These are phyloP conservation scores for Oenanthe melanoleuca DNA, from an alignment of 2,113 vertebrate species.

Conservation along the genomic window DNA sequence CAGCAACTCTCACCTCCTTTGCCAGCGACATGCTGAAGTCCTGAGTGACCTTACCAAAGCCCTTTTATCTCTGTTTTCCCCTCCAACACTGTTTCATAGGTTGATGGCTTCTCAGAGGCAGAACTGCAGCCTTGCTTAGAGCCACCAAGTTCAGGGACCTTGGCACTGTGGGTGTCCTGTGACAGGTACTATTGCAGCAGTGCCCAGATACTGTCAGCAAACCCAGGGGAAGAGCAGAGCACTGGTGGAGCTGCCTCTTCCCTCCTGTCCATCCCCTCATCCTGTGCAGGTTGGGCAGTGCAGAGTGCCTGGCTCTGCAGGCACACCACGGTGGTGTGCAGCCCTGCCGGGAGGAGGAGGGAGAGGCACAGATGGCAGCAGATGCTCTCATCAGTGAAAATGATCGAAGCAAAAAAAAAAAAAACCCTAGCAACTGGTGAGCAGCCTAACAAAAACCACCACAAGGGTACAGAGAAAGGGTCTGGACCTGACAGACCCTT, in stretches of 20 bases:
- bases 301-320: background rate
- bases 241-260: background rate
- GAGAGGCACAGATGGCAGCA: constrained; percentile 63
- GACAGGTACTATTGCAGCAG: rapidly evolving
- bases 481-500: background rate
- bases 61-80: background rate
- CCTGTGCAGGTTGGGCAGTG: background rate
- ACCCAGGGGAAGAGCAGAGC: background rate
- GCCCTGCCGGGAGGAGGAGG: background rate
- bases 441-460: constrained; percentile 35
- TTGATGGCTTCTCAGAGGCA: background rate
- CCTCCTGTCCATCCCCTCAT: background rate
- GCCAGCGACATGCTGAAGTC: background rate
- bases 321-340: rapidly evolving
- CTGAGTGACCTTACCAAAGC: background rate
- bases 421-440: constrained; percentile 43
- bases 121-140: background rate
- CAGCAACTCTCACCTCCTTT: background rate
- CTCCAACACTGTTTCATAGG: background rate
- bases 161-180: background rate
- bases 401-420: constrained; percentile 41
- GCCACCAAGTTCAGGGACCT: background rate
- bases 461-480: background rate
- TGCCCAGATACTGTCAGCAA: rapidly evolving
- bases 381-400: constrained; percentile 65